Evolutionary conservation across 2,888 invertebrate genomes (phyloP).

Genomic region (Anthophora plumipes): DNA sequence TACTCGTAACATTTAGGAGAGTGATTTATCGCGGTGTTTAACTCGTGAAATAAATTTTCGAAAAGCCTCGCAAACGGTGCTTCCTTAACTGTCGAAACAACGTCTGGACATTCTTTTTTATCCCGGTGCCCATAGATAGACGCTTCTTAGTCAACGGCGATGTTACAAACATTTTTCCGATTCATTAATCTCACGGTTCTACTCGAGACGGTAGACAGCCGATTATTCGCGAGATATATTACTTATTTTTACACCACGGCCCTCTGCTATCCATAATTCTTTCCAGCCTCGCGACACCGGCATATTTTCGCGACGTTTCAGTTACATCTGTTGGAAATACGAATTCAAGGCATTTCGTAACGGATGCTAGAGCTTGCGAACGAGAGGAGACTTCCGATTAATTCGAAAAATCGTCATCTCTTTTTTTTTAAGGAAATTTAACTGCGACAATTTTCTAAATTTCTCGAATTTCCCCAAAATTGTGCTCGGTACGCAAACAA

Average conservation of each 20-base stretch:
- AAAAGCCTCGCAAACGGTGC: constrained; percentile 18
- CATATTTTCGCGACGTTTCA: constrained; percentile 23
- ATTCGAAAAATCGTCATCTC: too few relatives aligned
- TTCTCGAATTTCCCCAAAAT: too few relatives aligned
- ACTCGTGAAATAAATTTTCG: constrained; percentile 37
- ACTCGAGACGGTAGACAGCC: constrained; percentile 23
- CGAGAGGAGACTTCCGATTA: too few relatives aligned
- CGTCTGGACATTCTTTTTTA: constrained; percentile 38
- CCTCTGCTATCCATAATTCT: constrained; percentile 49
- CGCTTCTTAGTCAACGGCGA: constrained; percentile 10
- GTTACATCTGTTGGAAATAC: constrained; percentile 23
- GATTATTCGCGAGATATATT: constrained; percentile 57
- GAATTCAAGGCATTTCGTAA: too few relatives aligned
- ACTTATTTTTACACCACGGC: constrained; percentile 49
- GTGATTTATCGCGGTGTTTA: constrained; percentile 43
- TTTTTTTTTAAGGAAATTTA: too few relatives aligned
- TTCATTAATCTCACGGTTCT: constrained; percentile 53
- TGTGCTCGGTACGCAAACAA: too few relatives aligned
- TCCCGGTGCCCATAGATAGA: constrained; percentile 6
- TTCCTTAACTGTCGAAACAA: constrained; percentile 19
- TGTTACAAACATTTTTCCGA: constrained; percentile 44
- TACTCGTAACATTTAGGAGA: constrained; percentile 17
- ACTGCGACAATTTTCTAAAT: too few relatives aligned
- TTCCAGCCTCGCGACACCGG: constrained; percentile 29
- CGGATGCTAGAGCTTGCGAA: too few relatives aligned